Evolutionary conservation across 2,888 invertebrate species (phyloP), one percentile per base, ranked within the genome.

Genomic region (Syrista parreyssii): DNA sequence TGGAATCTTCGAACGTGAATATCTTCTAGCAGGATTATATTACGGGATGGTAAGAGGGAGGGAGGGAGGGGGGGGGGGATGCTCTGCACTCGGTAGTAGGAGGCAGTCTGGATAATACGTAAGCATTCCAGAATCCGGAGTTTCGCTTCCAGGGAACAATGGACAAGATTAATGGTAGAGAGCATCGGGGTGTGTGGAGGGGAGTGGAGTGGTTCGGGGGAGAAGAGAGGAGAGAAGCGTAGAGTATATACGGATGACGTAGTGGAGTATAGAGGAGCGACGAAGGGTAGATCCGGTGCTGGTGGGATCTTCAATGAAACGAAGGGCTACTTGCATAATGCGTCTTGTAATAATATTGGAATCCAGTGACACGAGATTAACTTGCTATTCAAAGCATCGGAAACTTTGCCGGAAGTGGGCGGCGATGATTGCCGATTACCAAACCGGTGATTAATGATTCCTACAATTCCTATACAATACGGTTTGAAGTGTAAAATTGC

Each of bases 151-250:
- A 3, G 84, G 81, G 85, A 86, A 87, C 87, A 87, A 87, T 86
- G 82, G 83, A 81, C 81, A 83, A 87, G 87, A 87, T 87, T 87
- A 86, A 87, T 87, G 83, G 86, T 71, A 78, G 81, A 86, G 81
- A 81, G 82, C 80, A 31, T 55, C 77, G 79, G 78, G 81, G 32
- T 71, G 12, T 79, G 78, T 78, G 81, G 79, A 76, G 80, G 82
- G 78, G 78, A 71, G 81, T 72, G 74, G 78, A 40, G 55, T 23
- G 2, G 55, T 23, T 1, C 0, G 6, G 23, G 1, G 55, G 23
- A 9, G 40, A 23, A 55, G 40, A 55, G 23, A 23, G 23, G 9
- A 23, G 23, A 23, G 55, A 23, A 23, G 12, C 12, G 6, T 55
- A 55, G 23, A 55, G n/a, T n/a, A 15, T 23, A 23, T 55, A 23